These are phyloP conservation scores for Caenorhabditis sp. DNA, from an alignment of 2,888 invertebrate genomes.

Conservation along the genomic window DNA sequence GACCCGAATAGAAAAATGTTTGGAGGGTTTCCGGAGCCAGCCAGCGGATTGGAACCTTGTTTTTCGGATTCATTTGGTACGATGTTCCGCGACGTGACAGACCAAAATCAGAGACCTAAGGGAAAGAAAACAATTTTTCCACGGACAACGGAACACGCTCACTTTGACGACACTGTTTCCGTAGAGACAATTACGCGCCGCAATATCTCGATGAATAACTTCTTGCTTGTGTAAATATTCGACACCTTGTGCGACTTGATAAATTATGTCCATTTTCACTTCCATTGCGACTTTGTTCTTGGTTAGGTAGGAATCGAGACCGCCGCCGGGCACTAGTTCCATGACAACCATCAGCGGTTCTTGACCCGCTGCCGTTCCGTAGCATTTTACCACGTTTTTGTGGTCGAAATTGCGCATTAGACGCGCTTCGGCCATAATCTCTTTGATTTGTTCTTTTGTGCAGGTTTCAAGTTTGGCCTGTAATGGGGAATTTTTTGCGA, in stretches of 20 bases:
- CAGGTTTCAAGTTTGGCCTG: constrained; percentile 53
- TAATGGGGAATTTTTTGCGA: too few species aligned
- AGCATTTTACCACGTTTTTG: constrained; percentile 42
- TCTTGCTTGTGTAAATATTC: constrained; percentile 45
- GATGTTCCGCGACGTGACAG: constrained; percentile 42
- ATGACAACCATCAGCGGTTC: constrained; percentile 57
- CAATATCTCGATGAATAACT: constrained; percentile 54
- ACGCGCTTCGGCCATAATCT: constrained; percentile 56
- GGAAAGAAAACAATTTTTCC: constrained; percentile 7
- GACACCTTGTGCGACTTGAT: constrained; percentile 36
- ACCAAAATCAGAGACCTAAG: constrained; percentile 55
- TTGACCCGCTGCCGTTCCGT: constrained; percentile 52
- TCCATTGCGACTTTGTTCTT: constrained; percentile 40
- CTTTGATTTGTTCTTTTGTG: constrained; percentile 58
- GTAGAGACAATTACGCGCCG: constrained; percentile 50
- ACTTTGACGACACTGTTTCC: constrained; percentile 8
- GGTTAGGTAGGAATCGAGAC: constrained; percentile 49
- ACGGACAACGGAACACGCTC: too few species aligned
- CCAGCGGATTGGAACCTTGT: constrained; percentile 57
- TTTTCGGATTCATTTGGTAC: constrained; percentile 44
- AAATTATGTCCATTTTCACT: constrained; percentile 45
- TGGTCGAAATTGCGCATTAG: constrained; percentile 57
- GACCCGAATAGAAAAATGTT: constrained; percentile 39
- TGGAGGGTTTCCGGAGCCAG: constrained; percentile 58
- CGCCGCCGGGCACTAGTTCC: constrained; percentile 53